Percentiles rank a stretch among this genome's conserved stretches.
phyloP scores from a whole-genome alignment of 2,888 invertebrate genomes.

The Cinara cedri region DNA sequence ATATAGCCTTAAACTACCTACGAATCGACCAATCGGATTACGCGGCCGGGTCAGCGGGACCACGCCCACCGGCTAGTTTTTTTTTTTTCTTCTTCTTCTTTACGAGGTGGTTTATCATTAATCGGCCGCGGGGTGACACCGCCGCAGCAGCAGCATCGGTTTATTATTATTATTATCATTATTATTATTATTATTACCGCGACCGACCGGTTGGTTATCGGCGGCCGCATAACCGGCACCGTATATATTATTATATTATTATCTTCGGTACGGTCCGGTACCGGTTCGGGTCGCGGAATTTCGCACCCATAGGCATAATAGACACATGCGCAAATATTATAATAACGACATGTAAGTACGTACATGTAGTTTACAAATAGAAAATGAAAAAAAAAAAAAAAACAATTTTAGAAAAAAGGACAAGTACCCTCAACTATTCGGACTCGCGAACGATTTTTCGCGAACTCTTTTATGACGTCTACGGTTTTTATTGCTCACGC shows the following conservation, averaged over 20 bases:
- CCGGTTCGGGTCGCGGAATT: constrained; percentile 20
- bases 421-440: too few relatives aligned
- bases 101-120: constrained; percentile 48
- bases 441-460: too few relatives aligned
- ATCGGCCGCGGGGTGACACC: constrained; percentile 40
- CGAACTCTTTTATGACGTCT: too few relatives aligned
- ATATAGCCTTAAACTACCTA: constrained; percentile 43
- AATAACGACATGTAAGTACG: not conserved
- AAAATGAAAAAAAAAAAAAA: too few relatives aligned
- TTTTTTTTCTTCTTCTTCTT: not conserved
- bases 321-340: not conserved
- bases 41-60: constrained; percentile 9
- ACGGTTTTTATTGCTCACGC: too few relatives aligned
- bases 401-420: too few relatives aligned
- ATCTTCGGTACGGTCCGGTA: not conserved
- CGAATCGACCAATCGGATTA: constrained; percentile 28
- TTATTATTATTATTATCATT: constrained; percentile 34
- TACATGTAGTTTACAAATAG: too few relatives aligned
- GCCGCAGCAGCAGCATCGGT: not conserved
- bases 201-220: constrained; percentile 5
- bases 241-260: not conserved
- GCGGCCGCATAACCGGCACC: too few relatives aligned
- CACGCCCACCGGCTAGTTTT: constrained; percentile 32
- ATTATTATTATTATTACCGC: constrained; percentile 38
- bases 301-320: not conserved